phyloP scores from a whole-genome alignment of 2,113 vertebrate species.

The Grammomys surdaster region DNA sequence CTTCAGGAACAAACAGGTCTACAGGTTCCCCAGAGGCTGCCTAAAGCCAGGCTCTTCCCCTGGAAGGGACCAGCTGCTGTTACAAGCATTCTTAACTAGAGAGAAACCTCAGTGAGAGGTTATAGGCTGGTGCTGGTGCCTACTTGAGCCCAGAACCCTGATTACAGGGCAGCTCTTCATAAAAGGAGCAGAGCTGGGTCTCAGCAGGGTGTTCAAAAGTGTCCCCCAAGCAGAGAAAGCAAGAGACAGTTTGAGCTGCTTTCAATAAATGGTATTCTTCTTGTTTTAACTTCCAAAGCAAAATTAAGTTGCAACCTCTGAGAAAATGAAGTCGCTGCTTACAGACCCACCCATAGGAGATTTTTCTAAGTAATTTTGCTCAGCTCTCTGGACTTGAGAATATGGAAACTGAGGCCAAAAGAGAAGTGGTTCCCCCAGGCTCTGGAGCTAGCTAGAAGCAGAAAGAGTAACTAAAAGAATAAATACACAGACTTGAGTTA shows the following conservation, averaged over 20 bases:
- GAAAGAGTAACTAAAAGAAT: not conserved
- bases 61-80: not conserved
- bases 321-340: not conserved
- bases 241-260: not conserved
- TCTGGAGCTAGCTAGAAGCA: not conserved
- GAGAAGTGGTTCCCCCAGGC: not conserved
- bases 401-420: not conserved
- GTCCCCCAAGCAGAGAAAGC: not conserved
- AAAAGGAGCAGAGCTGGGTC: not conserved
- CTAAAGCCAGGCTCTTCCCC: not conserved
- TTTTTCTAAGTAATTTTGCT: not conserved
- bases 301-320: not conserved
- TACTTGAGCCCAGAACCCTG: not conserved
- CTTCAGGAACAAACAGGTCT: not conserved
- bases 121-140: not conserved
- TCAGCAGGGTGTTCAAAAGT: too few relatives aligned
- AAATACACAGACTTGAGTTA: too few relatives aligned
- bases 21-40: rapidly evolving
- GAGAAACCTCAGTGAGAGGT: not conserved
- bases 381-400: not conserved
- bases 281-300: not conserved
- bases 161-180: not conserved
- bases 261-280: not conserved
- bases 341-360: not conserved
- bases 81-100: not conserved